phyloP scores from a whole-genome alignment of 1,140 invertebrate genomes.

The Coptotermes formosanus region DNA sequence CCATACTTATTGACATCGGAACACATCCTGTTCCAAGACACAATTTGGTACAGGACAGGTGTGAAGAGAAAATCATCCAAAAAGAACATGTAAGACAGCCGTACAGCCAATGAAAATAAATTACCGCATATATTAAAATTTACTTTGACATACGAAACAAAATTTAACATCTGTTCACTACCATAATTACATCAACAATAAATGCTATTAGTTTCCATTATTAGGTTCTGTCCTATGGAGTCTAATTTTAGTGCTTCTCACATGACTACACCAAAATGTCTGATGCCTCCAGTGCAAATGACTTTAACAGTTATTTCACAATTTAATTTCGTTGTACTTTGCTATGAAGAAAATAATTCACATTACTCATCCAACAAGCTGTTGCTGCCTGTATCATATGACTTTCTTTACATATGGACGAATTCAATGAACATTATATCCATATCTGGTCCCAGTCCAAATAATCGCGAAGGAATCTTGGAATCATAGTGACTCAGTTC shows the following conservation, averaged over 20 bases:
- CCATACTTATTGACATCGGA: neutral
- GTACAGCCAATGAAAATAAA: constrained; percentile 5
- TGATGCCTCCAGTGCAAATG: neutral
- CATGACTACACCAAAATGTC: neutral
- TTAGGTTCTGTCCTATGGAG: neutral
- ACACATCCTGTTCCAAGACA: neutral
- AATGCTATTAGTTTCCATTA: neutral
- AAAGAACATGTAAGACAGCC: neutral
- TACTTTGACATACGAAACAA: neutral
- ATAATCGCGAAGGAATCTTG: neutral
- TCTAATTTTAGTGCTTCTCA: neutral
- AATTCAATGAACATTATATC: neutral
- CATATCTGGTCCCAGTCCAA: neutral
- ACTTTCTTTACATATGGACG: neutral
- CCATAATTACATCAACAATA: neutral
- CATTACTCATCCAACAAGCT: neutral
- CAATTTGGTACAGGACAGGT: neutral
- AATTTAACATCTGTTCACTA: neutral
- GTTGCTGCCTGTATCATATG: neutral
- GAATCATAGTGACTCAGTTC: neutral
- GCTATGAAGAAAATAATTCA: neutral
- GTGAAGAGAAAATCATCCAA: neutral
- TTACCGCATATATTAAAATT: constrained; percentile 12
- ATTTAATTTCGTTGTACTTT: neutral
- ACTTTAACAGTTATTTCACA: neutral